Evolutionary conservation across 1,140 invertebrate genomes (phyloP), one percentile per base, ranked within the genome.

Genomic region (Capitella teleta): DNA sequence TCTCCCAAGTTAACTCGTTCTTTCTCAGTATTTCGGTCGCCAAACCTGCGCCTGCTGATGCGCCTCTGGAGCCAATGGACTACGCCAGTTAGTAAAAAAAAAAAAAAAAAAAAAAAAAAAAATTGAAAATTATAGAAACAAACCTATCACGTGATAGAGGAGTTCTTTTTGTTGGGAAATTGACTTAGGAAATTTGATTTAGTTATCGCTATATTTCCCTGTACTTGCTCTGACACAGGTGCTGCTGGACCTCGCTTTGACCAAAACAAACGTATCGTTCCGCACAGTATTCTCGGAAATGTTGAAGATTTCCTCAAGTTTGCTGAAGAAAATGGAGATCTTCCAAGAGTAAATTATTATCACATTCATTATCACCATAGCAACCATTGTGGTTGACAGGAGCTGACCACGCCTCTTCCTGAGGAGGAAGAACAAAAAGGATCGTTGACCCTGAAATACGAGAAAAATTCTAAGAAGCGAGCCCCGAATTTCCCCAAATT

Each of bases 261-360:
- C 37, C 10, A 28, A 6, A 45, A 56, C 40, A 68, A 68, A 1
- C 51, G 60, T 44, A 61, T 68, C 3, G 57, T 72, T 19, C 53
- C 61, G 3, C 57, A 72, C 53, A 71, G 68, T 49, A 63, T 72
- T 41, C 60, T 72, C 18, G 70, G 70, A 14, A 59, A 49, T 32
- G 63, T 65, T 32, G 63, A 66, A n/a, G 67, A 71, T 3, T 72
- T 60, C 54, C 58, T 59, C 43, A 53, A 51, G 28, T 61, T 62
- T 40, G 66, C 67, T 10, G 41, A 59, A 4, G 47, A 48, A 32
- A 51, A 56, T 38, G 68, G 67, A 38, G 62, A 66, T 23, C 44
- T 64, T n/a, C 44, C 25, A 36, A 16, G 8, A 16, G 38, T 41
- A 41, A 41, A n/a, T 32, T 32, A 32, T n/a, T n/a, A n/a, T n/a